These are phyloP conservation scores for Yoshiicerus persimilis DNA, from an alignment of 1,140 invertebrate genomes.

Conservation along the genomic window DNA sequence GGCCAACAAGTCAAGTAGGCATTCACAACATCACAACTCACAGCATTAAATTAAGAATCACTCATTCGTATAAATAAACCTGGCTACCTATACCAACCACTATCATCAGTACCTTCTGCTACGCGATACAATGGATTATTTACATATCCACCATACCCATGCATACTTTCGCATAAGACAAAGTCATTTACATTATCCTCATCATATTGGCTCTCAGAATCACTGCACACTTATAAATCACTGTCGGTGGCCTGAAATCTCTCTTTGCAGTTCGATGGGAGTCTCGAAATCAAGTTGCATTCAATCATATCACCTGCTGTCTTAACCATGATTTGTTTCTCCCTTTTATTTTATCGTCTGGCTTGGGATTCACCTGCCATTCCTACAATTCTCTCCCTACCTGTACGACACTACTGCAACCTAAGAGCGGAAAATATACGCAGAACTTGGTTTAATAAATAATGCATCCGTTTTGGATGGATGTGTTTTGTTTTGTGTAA, in stretches of 20 bases:
- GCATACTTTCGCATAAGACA: background rate
- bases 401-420: too few species aligned
- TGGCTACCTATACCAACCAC: background rate
- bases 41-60: background rate
- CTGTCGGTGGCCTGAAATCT: background rate
- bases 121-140: background rate
- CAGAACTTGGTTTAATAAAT: too few species aligned
- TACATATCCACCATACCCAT: background rate
- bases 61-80: background rate
- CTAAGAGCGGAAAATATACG: too few species aligned
- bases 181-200: background rate
- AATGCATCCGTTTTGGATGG: too few species aligned
- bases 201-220: background rate
- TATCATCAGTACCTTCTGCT: background rate
- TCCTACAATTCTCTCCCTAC: background rate
- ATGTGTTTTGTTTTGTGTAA: too few species aligned
- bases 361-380: background rate
- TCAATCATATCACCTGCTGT: conserved; percentile 8
- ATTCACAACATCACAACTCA: background rate
- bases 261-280: background rate
- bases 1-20: background rate
- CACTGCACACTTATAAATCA: background rate
- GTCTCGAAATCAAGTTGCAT: background rate
- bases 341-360: background rate
- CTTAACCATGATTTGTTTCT: background rate